Evolutionary conservation across 2,797 vertebrate genomes (phyloP).

Genomic region (Pyrocephalus nanus): DNA sequence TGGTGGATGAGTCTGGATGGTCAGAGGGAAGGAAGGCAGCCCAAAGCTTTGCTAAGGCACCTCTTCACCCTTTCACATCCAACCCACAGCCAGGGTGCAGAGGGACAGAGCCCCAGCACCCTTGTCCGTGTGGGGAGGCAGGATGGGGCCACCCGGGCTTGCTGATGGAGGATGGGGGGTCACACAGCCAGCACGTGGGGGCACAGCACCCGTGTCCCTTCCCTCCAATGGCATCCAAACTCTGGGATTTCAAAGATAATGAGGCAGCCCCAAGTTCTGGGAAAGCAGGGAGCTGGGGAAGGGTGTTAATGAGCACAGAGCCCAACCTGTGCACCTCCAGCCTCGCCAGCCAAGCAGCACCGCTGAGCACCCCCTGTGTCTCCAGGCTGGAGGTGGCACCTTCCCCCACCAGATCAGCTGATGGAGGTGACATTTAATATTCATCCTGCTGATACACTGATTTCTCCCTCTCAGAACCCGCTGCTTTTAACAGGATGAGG

Average conservation of each 20-base stretch:
- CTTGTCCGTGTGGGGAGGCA: fast-evolving
- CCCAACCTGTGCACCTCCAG: background rate
- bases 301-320: background rate
- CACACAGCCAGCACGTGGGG: fast-evolving
- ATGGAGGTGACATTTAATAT: background rate
- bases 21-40: background rate
- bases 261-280: background rate
- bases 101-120: background rate
- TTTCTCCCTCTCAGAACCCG: background rate
- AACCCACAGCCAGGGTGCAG: background rate
- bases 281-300: background rate
- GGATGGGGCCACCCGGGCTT: background rate
- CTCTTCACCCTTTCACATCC: background rate
- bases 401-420: background rate
- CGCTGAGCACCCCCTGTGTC: background rate
- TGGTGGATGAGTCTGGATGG: no score
- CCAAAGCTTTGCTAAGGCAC: background rate
- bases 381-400: background rate
- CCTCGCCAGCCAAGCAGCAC: background rate
- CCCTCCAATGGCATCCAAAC: background rate
- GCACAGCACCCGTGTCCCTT: background rate
- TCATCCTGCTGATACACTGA: background rate
- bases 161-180: background rate
- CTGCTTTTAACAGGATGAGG: background rate
- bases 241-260: background rate